A percentile compares a stretch with the other conserved stretches of the same genome.
Evolutionary conservation across 2,797 vertebrate species (phyloP).

Genomic region (Xiphophorus birchmanni): DNA sequence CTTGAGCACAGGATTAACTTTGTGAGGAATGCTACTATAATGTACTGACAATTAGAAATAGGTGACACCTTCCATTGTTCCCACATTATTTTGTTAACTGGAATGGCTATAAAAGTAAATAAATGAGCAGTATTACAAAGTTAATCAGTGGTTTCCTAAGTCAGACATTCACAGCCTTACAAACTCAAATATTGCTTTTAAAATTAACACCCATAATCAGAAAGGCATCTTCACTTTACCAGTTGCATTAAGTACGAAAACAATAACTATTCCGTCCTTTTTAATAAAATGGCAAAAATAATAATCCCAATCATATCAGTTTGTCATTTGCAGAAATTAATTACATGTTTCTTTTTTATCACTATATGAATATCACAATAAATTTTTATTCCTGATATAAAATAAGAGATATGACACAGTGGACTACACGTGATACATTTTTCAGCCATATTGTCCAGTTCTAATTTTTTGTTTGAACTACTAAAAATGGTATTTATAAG

Average conservation of each 20-base stretch:
- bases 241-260: background rate
- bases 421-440: no score
- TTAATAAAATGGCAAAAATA: background rate
- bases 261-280: background rate
- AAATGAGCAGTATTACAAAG: background rate
- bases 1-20: background rate
- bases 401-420: background rate
- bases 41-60: background rate
- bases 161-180: background rate
- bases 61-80: background rate
- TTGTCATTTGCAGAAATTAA: background rate
- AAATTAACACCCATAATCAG: background rate
- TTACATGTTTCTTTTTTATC: background rate
- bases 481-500: background rate
- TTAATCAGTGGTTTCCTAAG: background rate
- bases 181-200: background rate
- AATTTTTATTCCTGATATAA: background rate
- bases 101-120: background rate
- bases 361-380: background rate
- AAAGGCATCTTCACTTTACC: background rate
- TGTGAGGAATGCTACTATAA: background rate
- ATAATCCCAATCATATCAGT: background rate
- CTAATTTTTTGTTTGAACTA: background rate
- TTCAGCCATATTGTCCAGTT: no score
- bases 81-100: background rate